Evolutionary conservation across 2,797 vertebrate species (phyloP), one percentile per base, ranked within the genome.

Genomic region (Mormyrus hasselquistii): DNA sequence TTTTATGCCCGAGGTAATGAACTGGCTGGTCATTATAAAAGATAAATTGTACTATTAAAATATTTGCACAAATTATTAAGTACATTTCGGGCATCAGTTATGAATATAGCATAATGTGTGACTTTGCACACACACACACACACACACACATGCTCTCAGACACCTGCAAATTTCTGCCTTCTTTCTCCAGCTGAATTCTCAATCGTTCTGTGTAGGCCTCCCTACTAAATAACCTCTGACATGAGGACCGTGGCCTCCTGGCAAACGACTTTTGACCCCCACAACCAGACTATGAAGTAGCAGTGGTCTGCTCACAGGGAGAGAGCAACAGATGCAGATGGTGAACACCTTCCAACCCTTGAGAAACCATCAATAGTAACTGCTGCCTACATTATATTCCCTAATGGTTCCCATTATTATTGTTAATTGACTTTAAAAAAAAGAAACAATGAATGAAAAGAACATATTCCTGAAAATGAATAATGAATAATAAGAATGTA

Each of bases 201-300:
- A 94, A 94, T 96, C 91, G 93, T 90, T 14, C 83, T 92, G 90
- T 91, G 91, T 90, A 93, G n/a, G 92, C 92, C 90, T 92, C 92
- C 93, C 92, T 94, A 92, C 92, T 92, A 89, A 88, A 2, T 94
- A 93, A 95, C 94, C 94, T 94, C 88, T 94, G 90, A 94, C 93
- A 93, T 87, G 10, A 59, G 89, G 91, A 88, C 89, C 91, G 88
- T 89, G 91, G 91, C 92, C 93, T 93, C 92, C 93, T 89, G 91
- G 91, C 90, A 92, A 93, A 90, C 91, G 69, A 93, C 94, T 93
- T 89, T 59, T 93, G 93, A 94, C 93, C 89, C 92, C 89, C 49
- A 83, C 14, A 41, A 89, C 62, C 88, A 22, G 85, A 90, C 93
- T 91, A 92, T 90, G 65, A 87, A 91, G 93, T 94, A 95, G 94